Conservation (phyloP, 2,888 invertebrate genomes). For the Timema podura region DNA sequence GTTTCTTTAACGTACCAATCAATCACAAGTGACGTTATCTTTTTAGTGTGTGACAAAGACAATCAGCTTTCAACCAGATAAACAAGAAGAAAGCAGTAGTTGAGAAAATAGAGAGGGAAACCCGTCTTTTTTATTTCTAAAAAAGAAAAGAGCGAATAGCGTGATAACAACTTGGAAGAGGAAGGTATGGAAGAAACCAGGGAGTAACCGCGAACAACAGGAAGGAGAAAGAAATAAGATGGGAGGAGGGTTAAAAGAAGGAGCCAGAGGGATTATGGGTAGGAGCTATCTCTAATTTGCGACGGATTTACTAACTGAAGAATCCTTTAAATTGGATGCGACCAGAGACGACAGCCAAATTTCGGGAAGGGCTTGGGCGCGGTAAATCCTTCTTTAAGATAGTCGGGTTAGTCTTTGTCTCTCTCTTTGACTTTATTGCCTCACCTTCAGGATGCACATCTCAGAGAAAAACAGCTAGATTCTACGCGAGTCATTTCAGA, state of each 20-base stretch:
- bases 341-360: conserved; percentile 14
- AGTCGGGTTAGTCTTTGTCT: not conserved
- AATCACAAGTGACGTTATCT: too few relatives aligned
- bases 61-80: too few relatives aligned
- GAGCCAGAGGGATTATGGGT: conserved; percentile 22
- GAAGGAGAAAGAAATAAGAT: not conserved
- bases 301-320: conserved; percentile 52
- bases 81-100: too few relatives aligned
- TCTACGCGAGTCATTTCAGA: too few relatives aligned
- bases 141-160: not conserved
- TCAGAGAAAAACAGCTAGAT: too few relatives aligned
- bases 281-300: conserved; percentile 55
- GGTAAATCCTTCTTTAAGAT: conserved; percentile 16
- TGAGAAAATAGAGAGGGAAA: too few relatives aligned
- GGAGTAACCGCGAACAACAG: conserved; percentile 6
- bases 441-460: too few relatives aligned
- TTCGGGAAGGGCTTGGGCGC: conserved; percentile 3
- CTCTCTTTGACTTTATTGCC: too few relatives aligned
- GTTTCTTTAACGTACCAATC: too few relatives aligned
- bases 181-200: not conserved
- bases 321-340: conserved; percentile 54
- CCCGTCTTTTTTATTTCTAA: too few relatives aligned
- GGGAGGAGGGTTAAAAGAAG: not conserved
- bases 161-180: conserved; percentile 3
- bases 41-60: too few relatives aligned